These are phyloP conservation scores for Blastomussa wellsi DNA, from an alignment of 92 coral and sea anemone species.

Conservation along the genomic window DNA sequence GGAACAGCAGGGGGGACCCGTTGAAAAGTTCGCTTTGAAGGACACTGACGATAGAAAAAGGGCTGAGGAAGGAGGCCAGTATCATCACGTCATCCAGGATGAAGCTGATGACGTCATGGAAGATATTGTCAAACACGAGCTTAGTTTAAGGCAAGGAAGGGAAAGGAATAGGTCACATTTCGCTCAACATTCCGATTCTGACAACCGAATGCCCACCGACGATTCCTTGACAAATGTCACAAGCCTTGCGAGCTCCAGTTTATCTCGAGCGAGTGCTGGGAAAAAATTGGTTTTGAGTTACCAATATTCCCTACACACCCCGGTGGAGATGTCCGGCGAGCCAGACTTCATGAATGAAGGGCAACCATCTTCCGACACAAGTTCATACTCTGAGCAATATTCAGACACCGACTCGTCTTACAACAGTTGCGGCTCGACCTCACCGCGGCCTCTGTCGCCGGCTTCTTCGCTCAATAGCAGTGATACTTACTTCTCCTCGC, in stretches of 20 bases:
- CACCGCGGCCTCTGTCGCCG: conserved; percentile 64
- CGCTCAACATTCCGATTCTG: conserved; percentile 1
- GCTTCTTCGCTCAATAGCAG: conserved; percentile 72
- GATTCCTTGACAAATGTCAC: conserved; percentile 5
- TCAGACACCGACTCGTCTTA: conserved; percentile 85
- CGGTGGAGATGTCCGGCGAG: neutral
- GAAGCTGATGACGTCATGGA: conserved; percentile 61
- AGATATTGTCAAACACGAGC: conserved; percentile 30
- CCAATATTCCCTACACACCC: conserved; percentile 6
- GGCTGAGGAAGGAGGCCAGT: conserved; percentile 43
- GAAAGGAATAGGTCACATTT: neutral
- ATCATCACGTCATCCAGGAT: conserved; percentile 30
- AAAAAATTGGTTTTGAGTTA: conserved; percentile 8
- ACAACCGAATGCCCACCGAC: neutral
- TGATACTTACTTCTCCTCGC: conserved; percentile 67
- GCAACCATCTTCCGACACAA: conserved; percentile 27
- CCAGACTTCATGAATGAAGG: conserved; percentile 16
- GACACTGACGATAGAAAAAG: neutral
- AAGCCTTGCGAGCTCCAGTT: neutral
- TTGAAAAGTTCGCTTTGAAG: neutral
- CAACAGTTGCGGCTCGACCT: conserved; percentile 69
- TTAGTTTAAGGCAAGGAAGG: conserved; percentile 2
- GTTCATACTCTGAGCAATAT: conserved; percentile 43
- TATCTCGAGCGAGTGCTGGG: neutral
- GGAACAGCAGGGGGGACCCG: conserved; percentile 2